These are phyloP conservation scores for Caenorhabditis macrosperma DNA, from an alignment of 2,888 invertebrate species.

Conservation along the genomic window DNA sequence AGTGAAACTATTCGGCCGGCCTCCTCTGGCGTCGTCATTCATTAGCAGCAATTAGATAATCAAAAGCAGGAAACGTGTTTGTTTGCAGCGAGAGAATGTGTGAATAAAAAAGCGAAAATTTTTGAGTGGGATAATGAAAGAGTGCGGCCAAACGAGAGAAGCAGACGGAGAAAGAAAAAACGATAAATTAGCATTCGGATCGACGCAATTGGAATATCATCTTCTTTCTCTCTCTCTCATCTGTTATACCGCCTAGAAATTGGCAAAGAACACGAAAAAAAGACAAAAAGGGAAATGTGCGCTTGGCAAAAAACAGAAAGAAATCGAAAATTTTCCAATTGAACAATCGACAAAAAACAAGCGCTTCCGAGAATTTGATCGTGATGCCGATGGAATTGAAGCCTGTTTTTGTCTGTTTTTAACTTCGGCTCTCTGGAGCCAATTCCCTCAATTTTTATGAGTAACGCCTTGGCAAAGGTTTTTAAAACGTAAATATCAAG, in stretches of 20 bases:
- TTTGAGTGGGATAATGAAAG: slow-evolving; percentile 3
- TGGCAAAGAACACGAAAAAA: not conserved
- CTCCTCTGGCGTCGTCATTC: slow-evolving; percentile 28
- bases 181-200: slow-evolving; percentile 23
- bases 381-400: no score
- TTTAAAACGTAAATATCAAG: no score
- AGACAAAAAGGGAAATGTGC: no score
- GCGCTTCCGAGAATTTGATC: no score
- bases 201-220: not conserved
- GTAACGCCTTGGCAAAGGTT: no score
- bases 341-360: no score
- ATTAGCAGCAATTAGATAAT: slow-evolving; percentile 45
- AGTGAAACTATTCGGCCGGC: slow-evolving; percentile 5
- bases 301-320: no score
- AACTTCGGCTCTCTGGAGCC: no score
- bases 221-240: not conserved
- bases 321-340: no score
- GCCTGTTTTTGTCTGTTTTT: no score
- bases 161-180: not conserved
- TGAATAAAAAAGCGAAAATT: slow-evolving; percentile 34
- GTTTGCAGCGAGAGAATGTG: slow-evolving; percentile 45
- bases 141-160: slow-evolving; percentile 2
- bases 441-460: no score
- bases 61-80: slow-evolving; percentile 40
- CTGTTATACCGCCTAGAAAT: not conserved